A percentile compares a stretch with the other conserved stretches of the same genome.
Conservation (phyloP, 1,140 invertebrate species). For the Drosophila persimilis region DNA sequence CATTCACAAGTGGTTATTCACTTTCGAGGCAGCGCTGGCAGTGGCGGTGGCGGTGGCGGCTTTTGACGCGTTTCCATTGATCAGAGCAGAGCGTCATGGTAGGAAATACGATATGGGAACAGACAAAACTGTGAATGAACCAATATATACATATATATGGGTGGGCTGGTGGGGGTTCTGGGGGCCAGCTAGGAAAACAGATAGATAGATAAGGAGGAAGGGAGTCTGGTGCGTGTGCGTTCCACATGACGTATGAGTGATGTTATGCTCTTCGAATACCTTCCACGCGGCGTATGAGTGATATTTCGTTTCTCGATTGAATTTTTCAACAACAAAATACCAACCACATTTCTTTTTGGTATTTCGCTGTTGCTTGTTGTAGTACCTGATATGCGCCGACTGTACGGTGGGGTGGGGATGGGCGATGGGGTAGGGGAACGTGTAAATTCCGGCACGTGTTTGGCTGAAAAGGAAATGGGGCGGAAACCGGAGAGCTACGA, state of each 20-base stretch:
- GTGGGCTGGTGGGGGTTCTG: not conserved
- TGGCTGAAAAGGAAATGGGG: no score
- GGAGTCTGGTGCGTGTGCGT: conserved; percentile 21
- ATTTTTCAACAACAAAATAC: conserved; percentile 7
- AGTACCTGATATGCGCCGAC: not conserved
- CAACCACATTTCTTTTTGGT: conserved; percentile 7
- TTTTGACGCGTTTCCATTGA: conserved; percentile 58
- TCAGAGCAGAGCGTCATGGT: conserved; percentile 40
- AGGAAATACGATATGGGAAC: conserved; percentile 62
- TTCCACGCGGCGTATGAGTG: conserved; percentile 54
- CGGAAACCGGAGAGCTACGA: no score
- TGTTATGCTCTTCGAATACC: conserved; percentile 40
- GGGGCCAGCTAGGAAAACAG: no score
- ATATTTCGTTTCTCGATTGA: conserved; percentile 26
- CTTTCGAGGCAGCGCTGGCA: conserved; percentile 1
- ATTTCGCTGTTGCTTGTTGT: not conserved
- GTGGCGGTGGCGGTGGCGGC: not conserved
- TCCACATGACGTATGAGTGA: conserved; percentile 65
- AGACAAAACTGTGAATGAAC: conserved; percentile 23
- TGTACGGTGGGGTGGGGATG: no score
- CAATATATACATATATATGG: no score
- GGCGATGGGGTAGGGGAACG: no score
- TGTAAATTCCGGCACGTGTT: no score
- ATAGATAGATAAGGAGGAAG: not conserved
- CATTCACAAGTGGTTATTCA: conserved; percentile 28